phyloP scores from a whole-genome alignment of 2,888 invertebrate species.

The Lobophora halterata region DNA sequence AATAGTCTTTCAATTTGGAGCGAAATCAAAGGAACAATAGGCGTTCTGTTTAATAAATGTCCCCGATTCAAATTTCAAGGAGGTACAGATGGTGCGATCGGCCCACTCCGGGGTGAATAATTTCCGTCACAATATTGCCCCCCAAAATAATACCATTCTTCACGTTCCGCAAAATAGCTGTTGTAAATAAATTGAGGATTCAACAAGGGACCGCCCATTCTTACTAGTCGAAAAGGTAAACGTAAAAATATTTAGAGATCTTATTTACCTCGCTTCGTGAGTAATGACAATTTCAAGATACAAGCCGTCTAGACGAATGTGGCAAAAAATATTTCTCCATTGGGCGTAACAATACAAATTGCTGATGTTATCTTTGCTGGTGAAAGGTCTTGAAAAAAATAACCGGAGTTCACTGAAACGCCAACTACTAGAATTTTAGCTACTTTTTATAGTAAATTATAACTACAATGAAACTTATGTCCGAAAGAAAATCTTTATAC shows the following conservation, averaged over 20 bases:
- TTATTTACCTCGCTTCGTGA: slow-evolving; percentile 17
- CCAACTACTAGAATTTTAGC: no score
- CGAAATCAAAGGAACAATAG: slow-evolving; percentile 53
- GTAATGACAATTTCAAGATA: slow-evolving; percentile 15
- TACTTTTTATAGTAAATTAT: no score
- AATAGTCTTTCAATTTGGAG: slow-evolving; percentile 42
- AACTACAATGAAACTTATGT: slow-evolving; percentile 4
- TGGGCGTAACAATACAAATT: no score
- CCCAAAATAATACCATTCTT: slow-evolving; percentile 48
- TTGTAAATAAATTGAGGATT: slow-evolving; percentile 52
- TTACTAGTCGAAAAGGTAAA: slow-evolving; percentile 33
- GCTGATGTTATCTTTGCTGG: no score
- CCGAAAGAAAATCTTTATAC: slow-evolving; percentile 2
- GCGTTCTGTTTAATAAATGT: slow-evolving; percentile 58
- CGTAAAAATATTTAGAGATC: slow-evolving; percentile 44
- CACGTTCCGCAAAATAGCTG: slow-evolving; percentile 43
- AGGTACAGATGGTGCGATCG: slow-evolving; percentile 60
- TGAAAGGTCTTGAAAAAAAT: no score
- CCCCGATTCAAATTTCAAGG: slow-evolving; percentile 56
- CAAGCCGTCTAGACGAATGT: slow-evolving; percentile 11
- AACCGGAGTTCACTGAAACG: no score
- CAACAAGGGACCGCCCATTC: slow-evolving; percentile 22
- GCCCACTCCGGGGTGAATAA: slow-evolving; percentile 50
- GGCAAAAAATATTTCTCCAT: slow-evolving; percentile 3
- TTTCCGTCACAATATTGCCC: slow-evolving; percentile 54